Conservation (phyloP, 2,797 vertebrate species). For the Dryobates pubescens region DNA sequence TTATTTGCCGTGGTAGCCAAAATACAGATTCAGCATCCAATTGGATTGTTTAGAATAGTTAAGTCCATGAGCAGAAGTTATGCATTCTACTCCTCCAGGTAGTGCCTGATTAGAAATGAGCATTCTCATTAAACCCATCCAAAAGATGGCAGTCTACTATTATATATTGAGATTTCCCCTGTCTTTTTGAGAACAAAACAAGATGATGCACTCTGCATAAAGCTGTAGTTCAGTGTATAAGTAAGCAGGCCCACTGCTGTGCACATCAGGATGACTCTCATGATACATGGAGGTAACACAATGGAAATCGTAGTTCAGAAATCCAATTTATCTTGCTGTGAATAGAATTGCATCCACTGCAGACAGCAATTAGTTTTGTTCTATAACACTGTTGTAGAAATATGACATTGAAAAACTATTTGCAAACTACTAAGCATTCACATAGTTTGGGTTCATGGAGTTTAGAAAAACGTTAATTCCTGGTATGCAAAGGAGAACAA, state of each 20-base stretch:
- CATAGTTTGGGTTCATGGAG: constrained; percentile 36
- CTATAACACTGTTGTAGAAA: constrained; percentile 67
- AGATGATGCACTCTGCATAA: constrained; percentile 58
- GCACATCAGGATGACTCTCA: constrained; percentile 72
- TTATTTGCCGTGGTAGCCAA: not conserved
- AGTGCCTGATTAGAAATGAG: not conserved
- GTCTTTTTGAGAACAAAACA: not conserved
- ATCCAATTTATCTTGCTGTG: constrained; percentile 83
- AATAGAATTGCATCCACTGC: constrained; percentile 79
- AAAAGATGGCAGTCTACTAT: constrained; percentile 51
- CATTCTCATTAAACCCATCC: constrained; percentile 41
- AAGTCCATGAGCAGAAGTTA: not conserved
- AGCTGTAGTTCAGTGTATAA: constrained; percentile 62
- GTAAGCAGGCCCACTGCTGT: constrained; percentile 73
- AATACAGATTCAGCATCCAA: not conserved
- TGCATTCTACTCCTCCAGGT: not conserved
- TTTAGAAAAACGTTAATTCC: constrained; percentile 69
- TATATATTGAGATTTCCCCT: constrained; percentile 23
- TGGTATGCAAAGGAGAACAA: constrained; percentile 38
- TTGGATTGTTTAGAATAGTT: not conserved
- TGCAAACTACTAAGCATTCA: constrained; percentile 65
- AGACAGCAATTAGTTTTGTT: constrained; percentile 82
- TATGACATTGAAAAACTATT: constrained; percentile 78
- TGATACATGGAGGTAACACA: constrained; percentile 71
- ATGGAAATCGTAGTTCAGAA: constrained; percentile 79